These are phyloP conservation scores for Oryzias woworae DNA, from an alignment of 2,113 vertebrate species.

Conservation along the genomic window DNA sequence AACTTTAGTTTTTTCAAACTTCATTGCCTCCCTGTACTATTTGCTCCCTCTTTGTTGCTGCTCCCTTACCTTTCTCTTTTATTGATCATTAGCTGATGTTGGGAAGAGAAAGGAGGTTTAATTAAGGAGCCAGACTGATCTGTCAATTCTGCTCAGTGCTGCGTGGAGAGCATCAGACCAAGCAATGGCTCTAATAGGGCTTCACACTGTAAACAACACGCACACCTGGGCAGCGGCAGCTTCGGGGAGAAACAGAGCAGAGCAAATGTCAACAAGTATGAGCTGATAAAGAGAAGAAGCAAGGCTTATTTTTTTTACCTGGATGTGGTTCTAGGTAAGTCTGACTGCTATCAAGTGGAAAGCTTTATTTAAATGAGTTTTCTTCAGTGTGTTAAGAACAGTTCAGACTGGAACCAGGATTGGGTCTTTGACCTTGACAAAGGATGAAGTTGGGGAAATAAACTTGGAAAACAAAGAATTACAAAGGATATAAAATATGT, in stretches of 20 bases:
- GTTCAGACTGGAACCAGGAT: too few species aligned
- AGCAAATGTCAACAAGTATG: slow-evolving; percentile 37
- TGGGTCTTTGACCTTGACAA: too few species aligned
- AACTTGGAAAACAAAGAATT: too few species aligned
- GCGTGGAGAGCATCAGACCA: slow-evolving; percentile 62
- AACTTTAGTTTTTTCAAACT: slow-evolving; percentile 5
- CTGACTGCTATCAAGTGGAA: neutral
- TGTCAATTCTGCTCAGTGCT: slow-evolving; percentile 73
- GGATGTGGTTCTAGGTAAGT: neutral
- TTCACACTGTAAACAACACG: slow-evolving; percentile 77
- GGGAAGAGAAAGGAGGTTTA: slow-evolving; percentile 63
- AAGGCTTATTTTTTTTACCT: slow-evolving; percentile 8
- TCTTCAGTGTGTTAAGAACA: too few species aligned
- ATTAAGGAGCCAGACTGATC: slow-evolving; percentile 74
- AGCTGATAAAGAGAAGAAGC: slow-evolving; percentile 33
- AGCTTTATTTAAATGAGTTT: neutral
- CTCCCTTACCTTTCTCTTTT: slow-evolving; percentile 40
- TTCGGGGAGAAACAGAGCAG: slow-evolving; percentile 28
- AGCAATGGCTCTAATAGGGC: slow-evolving; percentile 72
- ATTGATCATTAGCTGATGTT: slow-evolving; percentile 77
- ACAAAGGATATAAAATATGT: too few species aligned
- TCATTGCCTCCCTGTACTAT: slow-evolving; percentile 16
- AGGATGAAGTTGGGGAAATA: too few species aligned
- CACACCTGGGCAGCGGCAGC: slow-evolving; percentile 67
- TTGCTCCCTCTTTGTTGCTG: neutral